Base-by-base conservation (phyloP, 53 echinoderm and acorn worm genomes). In the Glandiceps talaboti region DNA sequence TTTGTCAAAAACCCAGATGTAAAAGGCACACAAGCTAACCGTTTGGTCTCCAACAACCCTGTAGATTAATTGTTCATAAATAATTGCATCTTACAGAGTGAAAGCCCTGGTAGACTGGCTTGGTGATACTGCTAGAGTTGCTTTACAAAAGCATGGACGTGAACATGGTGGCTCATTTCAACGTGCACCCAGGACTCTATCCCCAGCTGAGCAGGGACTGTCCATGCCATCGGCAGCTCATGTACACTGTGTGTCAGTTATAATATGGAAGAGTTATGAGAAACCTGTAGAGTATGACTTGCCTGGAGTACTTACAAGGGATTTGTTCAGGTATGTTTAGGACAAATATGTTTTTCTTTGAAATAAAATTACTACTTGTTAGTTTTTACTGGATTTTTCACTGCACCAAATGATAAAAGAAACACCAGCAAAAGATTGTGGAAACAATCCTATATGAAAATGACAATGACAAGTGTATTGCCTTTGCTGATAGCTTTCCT, bases 121-220 rank as follows among this genome's bases (percentile, higher is more conserved):
- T 27, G 99, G 99, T 31, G 99, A 93, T 85, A 99, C 93, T 32
- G 99, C 99, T 27, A 83, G 99, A 1, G 99, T 99, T 27, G 93
- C 93, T 31, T 90, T 92, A 0, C 92, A 94, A 76, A 88, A 87
- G 88, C 93, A 99, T 80, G 91, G 93, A 84, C 87, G 85, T 74
- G 89, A 89, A 81, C 84, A 80, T 32, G 64, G 64, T 45, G 64
- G 64, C 20, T 45, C 64, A 45, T 45, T 45, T 45, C 64, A 45
- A 45, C 88, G 99, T 27, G 82, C 89, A 32, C 99, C 99, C 0
- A 79, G 80, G 30, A 94, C 99, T 74, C 89, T 94, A 80, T 99
- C 99, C 29, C 93, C 99, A 30, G 82, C 87, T 14, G 99, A 99
- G 82, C 81, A 85, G 29, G 91, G 93, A 29, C 85, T 99, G 0